These are phyloP conservation scores for Scolopax mira DNA, from an alignment of 2,113 vertebrate species.

Conservation along the genomic window DNA sequence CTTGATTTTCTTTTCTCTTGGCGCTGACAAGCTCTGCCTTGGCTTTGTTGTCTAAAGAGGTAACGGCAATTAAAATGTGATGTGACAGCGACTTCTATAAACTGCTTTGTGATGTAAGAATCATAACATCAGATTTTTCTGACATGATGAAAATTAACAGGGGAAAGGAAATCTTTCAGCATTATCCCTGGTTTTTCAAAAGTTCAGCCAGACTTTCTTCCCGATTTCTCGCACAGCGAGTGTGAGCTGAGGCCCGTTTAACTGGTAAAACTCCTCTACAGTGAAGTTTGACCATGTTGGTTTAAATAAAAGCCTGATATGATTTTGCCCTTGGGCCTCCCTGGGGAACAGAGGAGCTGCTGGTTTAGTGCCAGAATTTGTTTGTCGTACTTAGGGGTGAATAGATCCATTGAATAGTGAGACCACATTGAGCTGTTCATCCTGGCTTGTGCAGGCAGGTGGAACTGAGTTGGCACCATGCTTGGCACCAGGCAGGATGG, in stretches of 20 bases:
- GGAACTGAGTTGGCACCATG: background rate
- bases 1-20: conserved; percentile 29
- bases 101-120: conserved; percentile 16
- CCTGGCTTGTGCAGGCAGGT: background rate
- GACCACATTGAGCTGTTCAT: background rate
- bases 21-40: conserved; percentile 16
- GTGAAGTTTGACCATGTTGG: background rate
- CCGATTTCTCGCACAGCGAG: rapidly evolving
- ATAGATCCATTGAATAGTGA: background rate
- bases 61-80: conserved; percentile 45
- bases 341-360: background rate
- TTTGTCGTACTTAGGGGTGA: background rate
- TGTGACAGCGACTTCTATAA: conserved; percentile 3
- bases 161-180: background rate
- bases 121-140: background rate
- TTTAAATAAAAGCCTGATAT: background rate
- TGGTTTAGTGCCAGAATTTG: background rate
- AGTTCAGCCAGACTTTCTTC: background rate
- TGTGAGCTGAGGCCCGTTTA: background rate
- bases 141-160: background rate
- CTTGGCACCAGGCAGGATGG: background rate
- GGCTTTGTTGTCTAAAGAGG: conserved; percentile 28
- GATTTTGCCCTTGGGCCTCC: background rate
- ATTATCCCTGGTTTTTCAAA: background rate
- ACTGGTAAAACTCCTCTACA: background rate